phyloP scores from a whole-genome alignment of 2,888 invertebrate species.

The Limenitis arthemis region DNA sequence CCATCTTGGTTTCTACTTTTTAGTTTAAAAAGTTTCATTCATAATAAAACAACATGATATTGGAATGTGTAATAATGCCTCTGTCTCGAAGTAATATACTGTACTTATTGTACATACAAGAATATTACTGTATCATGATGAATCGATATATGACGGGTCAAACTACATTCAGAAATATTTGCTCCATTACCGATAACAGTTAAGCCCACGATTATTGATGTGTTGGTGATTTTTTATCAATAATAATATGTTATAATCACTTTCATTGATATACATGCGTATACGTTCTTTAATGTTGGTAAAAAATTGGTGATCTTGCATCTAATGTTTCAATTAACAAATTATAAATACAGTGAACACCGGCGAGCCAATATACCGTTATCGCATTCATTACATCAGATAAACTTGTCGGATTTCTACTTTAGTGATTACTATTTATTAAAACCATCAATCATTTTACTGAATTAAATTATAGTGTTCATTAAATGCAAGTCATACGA shows the following conservation, averaged over 20 bases:
- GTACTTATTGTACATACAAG: constrained; percentile 27
- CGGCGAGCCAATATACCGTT: constrained; percentile 28
- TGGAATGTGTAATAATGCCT: too few relatives aligned
- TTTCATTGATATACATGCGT: constrained; percentile 11
- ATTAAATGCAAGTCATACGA: constrained; percentile 2
- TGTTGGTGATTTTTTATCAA: constrained; percentile 21
- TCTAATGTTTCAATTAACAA: background rate
- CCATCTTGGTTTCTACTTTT: background rate
- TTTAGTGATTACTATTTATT: constrained; percentile 3
- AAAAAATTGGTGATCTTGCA: too few relatives aligned
- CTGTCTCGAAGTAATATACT: too few relatives aligned
- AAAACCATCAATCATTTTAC: constrained; percentile 3
- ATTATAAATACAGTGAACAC: background rate
- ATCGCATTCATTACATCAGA: constrained; percentile 1
- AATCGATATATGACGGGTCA: constrained; percentile 40
- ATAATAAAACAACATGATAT: constrained; percentile 4
- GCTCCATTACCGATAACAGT: constrained; percentile 48
- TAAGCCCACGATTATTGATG: constrained; percentile 38
- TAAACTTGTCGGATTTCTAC: constrained; percentile 6
- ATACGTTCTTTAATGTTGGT: too few relatives aligned
- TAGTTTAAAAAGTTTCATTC: background rate
- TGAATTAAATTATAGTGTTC: background rate
- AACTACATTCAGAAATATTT: constrained; percentile 44
- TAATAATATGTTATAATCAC: constrained; percentile 18
- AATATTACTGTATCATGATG: constrained; percentile 38